Evolutionary conservation across 2,797 vertebrate genomes (phyloP), one percentile per base, ranked within the genome.

Genomic region (Poecilia picta): DNA sequence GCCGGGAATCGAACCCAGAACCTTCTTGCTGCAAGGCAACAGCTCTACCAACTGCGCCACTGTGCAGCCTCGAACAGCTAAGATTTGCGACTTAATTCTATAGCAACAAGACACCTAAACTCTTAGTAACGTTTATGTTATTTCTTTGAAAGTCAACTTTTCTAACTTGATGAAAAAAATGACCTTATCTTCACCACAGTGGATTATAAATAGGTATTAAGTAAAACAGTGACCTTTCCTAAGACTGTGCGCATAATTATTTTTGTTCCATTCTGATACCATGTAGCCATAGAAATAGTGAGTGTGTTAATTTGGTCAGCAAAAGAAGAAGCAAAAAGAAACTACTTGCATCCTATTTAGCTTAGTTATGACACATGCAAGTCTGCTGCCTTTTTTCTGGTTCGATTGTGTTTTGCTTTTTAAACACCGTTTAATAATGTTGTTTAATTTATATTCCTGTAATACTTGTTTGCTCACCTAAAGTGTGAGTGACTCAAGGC

Each of bases 401-500:
- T 28, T 18, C 1, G 16, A 16, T 72, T 47, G 70, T 13, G 25
- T 31, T 72, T 15, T 16, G 45, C 31, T 20, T 72, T 72, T 31
- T 10, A 8, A 47, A 15, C 3, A 20, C 3, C 28, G 31, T 47
- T 7, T 72, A 8, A 13, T 72, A 16, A 28, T 72, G 23, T 72
- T 46, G 6, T 28, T 57, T 15, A 28, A 45, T 13, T 45, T 25
- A 5, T 15, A 7, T 71, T 13, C 23, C 23, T 15, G 47, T 12
- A 11, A 1, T 31, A 43, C 10, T 70, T 4, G n/a, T 78, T 23
- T 70, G 64, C 55, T 16, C 20, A 12, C 74, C 73, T 28, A 31
- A 25, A 81, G n/a, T 81, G 59, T 78, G 73, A 84, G 36, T 3
- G 8, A 82, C 46, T 49, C 7, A 10, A 43, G 39, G 72, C 51